phyloP scores from a whole-genome alignment of 2,888 invertebrate genomes.

The Andrena flavipes region DNA sequence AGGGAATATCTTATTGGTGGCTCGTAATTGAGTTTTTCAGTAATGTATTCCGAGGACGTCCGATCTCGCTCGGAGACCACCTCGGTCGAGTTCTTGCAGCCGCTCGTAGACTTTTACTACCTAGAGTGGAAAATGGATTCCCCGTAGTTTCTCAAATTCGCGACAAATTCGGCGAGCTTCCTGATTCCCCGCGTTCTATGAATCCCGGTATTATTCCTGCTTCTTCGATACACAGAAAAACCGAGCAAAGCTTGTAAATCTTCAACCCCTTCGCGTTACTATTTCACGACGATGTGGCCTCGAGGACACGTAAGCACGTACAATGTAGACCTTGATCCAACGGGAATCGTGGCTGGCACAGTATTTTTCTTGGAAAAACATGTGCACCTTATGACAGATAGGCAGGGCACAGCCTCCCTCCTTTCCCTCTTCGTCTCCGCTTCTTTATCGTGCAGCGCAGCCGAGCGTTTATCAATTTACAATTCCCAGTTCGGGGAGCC shows the following conservation, averaged over 20 bases:
- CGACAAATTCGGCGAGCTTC: too few relatives aligned
- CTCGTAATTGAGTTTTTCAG: conserved; percentile 53
- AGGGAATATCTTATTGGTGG: conserved; percentile 40
- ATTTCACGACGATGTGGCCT: too few relatives aligned
- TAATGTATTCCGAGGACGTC: conserved; percentile 49
- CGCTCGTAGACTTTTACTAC: neutral
- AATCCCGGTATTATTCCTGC: too few relatives aligned
- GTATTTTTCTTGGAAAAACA: conserved; percentile 11
- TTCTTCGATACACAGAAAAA: too few relatives aligned
- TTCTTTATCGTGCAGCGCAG: conserved; percentile 43
- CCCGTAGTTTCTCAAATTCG: too few relatives aligned
- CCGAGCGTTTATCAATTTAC: conserved; percentile 62
- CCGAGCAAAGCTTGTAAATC: too few relatives aligned
- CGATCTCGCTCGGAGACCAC: conserved; percentile 12
- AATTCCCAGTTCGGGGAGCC: conserved; percentile 62
- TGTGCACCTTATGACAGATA: conserved; percentile 37
- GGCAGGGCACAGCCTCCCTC: neutral
- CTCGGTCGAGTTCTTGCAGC: conserved; percentile 13
- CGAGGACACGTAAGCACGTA: too few relatives aligned
- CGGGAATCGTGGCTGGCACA: neutral
- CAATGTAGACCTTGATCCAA: neutral
- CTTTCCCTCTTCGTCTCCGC: neutral
- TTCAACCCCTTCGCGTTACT: too few relatives aligned
- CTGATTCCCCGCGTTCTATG: too few relatives aligned
- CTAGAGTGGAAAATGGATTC: neutral